Conservation (phyloP, 92 coral and sea anemone genomes). For the Porites rus region DNA sequence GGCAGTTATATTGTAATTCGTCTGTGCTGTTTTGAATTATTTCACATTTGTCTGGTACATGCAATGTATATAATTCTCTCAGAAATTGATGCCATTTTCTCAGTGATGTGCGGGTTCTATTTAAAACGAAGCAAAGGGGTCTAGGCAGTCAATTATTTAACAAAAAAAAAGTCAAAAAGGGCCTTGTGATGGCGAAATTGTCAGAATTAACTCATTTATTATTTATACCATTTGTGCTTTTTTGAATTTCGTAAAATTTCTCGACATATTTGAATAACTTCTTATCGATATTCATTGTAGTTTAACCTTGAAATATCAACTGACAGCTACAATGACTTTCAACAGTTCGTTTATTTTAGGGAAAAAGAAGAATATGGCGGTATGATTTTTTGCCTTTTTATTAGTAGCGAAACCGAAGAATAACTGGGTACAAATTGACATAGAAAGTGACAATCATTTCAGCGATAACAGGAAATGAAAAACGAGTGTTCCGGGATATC, state of each 20-base stretch:
- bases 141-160: no score
- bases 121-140: neutral
- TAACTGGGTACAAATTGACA: neutral
- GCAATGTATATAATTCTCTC: no score
- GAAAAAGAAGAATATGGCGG: neutral
- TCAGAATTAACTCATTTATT: slow-evolving; percentile 19
- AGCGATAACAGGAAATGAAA: slow-evolving; percentile 29
- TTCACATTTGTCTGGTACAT: neutral
- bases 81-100: neutral
- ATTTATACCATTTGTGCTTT: slow-evolving; percentile 14
- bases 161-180: no score
- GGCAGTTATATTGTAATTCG: neutral
- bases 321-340: no score
- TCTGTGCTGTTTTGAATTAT: neutral
- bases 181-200: slow-evolving; percentile 4
- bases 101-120: neutral
- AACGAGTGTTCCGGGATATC: slow-evolving; percentile 9
- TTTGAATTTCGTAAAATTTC: neutral
- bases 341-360: neutral
- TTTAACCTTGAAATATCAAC: neutral
- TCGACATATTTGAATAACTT: neutral
- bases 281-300: neutral
- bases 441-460: slow-evolving; percentile 11
- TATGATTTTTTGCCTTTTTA: neutral
- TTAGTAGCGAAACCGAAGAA: neutral